Evolutionary conservation across 2,888 invertebrate genomes (phyloP), one percentile per base, ranked within the genome.

Genomic region (Trachelus tabidus): DNA sequence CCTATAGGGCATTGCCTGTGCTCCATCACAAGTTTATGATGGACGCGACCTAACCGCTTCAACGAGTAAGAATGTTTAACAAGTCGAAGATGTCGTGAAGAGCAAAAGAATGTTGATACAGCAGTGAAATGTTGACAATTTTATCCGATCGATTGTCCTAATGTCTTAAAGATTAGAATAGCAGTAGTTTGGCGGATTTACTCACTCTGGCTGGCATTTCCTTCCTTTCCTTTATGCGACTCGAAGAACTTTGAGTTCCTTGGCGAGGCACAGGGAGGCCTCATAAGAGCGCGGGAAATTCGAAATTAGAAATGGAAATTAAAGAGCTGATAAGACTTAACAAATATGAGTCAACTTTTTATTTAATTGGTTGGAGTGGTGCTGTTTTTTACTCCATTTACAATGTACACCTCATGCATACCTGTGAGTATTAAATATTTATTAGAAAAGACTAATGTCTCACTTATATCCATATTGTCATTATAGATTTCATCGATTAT

Each of bases 311-410:
- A 73, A 34, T 73, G 71, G 34, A 31, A 71, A 71, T 71, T 31
- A 71, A 71, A 34, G 23, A 34, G 12, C 31, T 71, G 33, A 76
- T 77, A 12, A 75, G 73, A 15, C 82, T 87, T 11, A 80, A 82
- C 56, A 86, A 82, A 83, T 84, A 75, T n/a, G 94, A 94, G 90
- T 90, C 92, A 80, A 82, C 85, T 76, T 73, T 92, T 75, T 94
- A 94, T 89, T 93, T 94, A 83, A 80, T 88, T 82, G 85, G 92
- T 80, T 95, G 95, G 95, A 93, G 88, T 74, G 87, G 88, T 68
- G 93, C 93, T 34, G 93, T 94, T 84, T 85, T 93, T 77, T 94
- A 93, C 90, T 93, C 94, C 3, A 90, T 94, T 76, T 94, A 93
- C 84, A 92, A 92, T 84, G 92, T 95, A 83, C 92, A 92, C 85